These are phyloP conservation scores for Cydia splendana DNA, from an alignment of 1,140 invertebrate genomes.

Conservation along the genomic window DNA sequence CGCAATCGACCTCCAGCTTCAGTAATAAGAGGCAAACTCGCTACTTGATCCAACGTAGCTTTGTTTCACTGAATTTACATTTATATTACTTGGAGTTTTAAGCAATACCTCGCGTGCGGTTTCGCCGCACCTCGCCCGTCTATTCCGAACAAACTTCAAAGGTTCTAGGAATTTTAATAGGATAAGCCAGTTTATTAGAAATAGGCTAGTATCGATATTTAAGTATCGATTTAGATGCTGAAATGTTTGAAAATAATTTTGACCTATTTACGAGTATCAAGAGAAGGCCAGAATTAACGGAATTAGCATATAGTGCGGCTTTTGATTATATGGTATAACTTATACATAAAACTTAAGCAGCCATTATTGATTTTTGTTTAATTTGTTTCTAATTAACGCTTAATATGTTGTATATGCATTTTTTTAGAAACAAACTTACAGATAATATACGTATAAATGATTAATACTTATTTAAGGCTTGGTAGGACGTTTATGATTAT, in stretches of 20 bases:
- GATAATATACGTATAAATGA: too few species aligned
- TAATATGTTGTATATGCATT: too few species aligned
- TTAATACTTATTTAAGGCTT: too few species aligned
- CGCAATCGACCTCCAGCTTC: not conserved
- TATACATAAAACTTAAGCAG: too few species aligned
- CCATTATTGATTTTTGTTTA: too few species aligned
- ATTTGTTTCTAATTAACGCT: too few species aligned
- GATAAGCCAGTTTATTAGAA: constrained; percentile 28
- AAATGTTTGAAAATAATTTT: not conserved
- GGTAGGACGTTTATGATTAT: too few species aligned
- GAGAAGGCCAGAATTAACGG: too few species aligned
- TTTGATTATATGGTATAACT: too few species aligned
- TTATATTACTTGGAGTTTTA: constrained; percentile 56
- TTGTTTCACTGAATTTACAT: constrained; percentile 54
- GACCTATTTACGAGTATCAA: not conserved
- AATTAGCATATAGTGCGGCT: too few species aligned
- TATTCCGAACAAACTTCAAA: constrained; percentile 24
- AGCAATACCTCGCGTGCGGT: constrained; percentile 44
- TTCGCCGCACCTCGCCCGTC: constrained; percentile 9
- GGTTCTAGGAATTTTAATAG: constrained; percentile 28
- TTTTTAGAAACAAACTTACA: too few species aligned
- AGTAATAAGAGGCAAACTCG: constrained; percentile 11
- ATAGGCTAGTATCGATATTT: constrained; percentile 3
- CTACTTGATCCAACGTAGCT: constrained; percentile 41
- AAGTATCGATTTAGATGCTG: not conserved